These are phyloP conservation scores for Pedionomus torquatus DNA, from an alignment of 2,113 vertebrate species.

Conservation along the genomic window DNA sequence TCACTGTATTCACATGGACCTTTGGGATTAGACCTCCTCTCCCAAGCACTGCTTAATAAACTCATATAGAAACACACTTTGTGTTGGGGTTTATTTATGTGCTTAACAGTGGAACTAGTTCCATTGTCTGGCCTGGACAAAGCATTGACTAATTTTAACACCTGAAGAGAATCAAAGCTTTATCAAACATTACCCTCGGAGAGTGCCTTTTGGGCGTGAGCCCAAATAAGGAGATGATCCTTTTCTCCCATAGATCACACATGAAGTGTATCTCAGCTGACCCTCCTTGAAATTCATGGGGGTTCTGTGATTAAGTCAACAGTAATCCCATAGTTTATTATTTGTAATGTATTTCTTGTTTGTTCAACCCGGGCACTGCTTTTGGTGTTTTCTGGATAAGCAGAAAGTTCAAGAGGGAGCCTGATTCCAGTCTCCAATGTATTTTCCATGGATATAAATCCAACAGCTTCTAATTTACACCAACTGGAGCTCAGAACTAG, in stretches of 20 bases:
- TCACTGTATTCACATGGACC: neutral
- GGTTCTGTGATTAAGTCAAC: constrained; percentile 14
- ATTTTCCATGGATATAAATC: neutral
- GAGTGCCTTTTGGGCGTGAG: neutral
- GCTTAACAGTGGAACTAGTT: neutral
- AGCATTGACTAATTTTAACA: neutral
- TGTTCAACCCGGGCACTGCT: neutral
- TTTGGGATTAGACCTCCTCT: neutral
- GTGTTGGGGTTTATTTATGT: neutral
- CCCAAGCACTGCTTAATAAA: neutral
- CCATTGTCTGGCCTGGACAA: neutral
- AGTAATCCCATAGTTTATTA: constrained; percentile 21
- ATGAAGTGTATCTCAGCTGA: neutral
- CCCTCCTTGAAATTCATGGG: neutral
- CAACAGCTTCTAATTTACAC: neutral
- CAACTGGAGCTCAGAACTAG: neutral
- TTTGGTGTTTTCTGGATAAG: neutral
- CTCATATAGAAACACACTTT: neutral
- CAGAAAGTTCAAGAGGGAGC: constrained; percentile 17
- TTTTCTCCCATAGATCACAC: neutral
- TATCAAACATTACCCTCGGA: neutral
- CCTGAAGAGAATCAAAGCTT: neutral
- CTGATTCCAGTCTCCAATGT: neutral
- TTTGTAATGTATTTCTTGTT: constrained; percentile 44
- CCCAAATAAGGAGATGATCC: neutral